These are phyloP conservation scores for Macroglossus sobrinus DNA, from an alignment of 2,113 vertebrate genomes.

Conservation along the genomic window DNA sequence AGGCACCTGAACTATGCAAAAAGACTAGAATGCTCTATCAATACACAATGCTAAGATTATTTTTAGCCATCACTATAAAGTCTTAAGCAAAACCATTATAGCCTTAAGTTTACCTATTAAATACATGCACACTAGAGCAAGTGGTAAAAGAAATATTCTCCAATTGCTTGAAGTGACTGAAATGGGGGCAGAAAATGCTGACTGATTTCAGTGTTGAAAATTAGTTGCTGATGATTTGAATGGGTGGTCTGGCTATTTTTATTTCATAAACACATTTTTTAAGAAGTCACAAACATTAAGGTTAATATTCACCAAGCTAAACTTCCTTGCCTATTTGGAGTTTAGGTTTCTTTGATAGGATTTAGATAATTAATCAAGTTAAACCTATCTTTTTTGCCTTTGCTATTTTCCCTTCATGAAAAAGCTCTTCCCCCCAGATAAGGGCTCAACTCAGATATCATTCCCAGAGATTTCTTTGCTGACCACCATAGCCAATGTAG, in stretches of 20 bases:
- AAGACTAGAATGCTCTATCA: background rate
- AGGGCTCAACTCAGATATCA: background rate
- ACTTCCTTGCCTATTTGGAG: background rate
- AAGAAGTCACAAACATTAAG: background rate
- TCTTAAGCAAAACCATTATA: background rate
- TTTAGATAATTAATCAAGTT: background rate
- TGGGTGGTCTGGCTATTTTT: background rate
- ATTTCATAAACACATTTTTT: background rate
- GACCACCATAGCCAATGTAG: no score
- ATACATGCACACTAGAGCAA: background rate
- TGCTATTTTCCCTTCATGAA: background rate
- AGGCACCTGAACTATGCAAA: background rate
- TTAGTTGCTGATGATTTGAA: background rate
- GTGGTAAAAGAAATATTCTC: background rate
- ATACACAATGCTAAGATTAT: background rate
- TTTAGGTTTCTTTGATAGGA: background rate
- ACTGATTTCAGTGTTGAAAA: background rate
- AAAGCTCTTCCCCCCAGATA: background rate
- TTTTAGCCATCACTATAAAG: background rate
- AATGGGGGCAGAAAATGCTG: background rate
- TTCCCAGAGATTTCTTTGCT: background rate
- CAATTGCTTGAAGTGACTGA: background rate
- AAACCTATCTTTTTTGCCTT: background rate
- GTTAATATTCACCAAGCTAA: background rate
- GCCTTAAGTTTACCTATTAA: background rate